phyloP scores from a whole-genome alignment of 2,888 invertebrate species.

The Buathra laborator region DNA sequence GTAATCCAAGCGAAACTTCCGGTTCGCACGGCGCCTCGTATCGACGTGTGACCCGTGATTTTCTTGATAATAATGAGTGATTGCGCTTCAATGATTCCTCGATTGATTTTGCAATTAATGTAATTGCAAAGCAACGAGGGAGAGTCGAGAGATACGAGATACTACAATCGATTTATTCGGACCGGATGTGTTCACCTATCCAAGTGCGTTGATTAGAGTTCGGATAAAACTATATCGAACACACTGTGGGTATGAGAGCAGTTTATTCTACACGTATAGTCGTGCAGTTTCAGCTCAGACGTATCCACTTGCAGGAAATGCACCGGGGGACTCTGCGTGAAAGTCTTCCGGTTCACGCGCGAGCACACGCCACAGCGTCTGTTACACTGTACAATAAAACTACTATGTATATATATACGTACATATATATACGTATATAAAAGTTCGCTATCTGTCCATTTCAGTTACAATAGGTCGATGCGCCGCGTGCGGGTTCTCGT shows the following conservation, averaged over 20 bases:
- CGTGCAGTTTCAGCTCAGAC: constrained; percentile 20
- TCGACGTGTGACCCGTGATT: neutral
- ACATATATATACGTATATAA: constrained; percentile 6
- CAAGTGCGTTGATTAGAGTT: neutral
- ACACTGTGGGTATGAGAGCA: neutral
- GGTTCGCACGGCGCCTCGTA: constrained; percentile 55
- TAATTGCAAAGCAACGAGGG: constrained; percentile 9
- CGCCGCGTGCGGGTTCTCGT: constrained; percentile 35
- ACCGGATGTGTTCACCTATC: neutral
- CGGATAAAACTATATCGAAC: constrained; percentile 26
- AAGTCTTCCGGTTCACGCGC: constrained; percentile 70
- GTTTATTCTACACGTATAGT: constrained; percentile 23
- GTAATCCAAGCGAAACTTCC: constrained; percentile 39
- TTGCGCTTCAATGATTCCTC: constrained; percentile 13
- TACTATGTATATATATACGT: neutral
- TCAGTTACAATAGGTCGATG: constrained; percentile 41
- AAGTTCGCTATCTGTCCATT: neutral
- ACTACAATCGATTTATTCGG: constrained; percentile 17
- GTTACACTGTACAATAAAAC: neutral
- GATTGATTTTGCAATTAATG: constrained; percentile 41
- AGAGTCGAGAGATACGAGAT: neutral
- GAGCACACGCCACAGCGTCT: constrained; percentile 40
- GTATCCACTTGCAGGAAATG: constrained; percentile 56
- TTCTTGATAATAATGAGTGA: constrained; percentile 13
- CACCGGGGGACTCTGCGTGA: constrained; percentile 59